phyloP scores from a whole-genome alignment of 2,797 vertebrate species.

The Bradypus variegatus region DNA sequence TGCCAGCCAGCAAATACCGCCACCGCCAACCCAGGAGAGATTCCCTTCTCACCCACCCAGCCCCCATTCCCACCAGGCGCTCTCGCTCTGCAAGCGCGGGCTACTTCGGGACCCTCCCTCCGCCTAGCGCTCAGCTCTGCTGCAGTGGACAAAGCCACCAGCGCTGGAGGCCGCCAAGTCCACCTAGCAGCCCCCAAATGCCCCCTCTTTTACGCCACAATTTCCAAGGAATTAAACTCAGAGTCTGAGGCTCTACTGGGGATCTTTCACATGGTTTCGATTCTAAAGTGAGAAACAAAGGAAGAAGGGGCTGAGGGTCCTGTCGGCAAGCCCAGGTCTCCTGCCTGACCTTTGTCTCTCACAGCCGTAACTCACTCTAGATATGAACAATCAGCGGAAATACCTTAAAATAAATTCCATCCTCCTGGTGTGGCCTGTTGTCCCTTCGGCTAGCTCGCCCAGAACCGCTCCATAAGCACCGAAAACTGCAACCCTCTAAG shows the following conservation, averaged over 20 bases:
- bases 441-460: conserved; percentile 75
- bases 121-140: neutral
- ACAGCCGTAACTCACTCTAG: conserved; percentile 90
- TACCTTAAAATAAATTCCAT: conserved; percentile 99
- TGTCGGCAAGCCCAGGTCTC: conserved; percentile 71
- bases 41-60: neutral
- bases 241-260: conserved; percentile 55
- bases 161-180: neutral
- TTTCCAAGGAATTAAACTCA: conserved; percentile 62
- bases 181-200: neutral
- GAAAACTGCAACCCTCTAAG: conserved; percentile 72
- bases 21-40: neutral
- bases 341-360: conserved; percentile 89
- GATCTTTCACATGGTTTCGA: conserved; percentile 67
- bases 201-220: neutral
- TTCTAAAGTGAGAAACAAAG: conserved; percentile 76
- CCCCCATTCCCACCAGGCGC: conserved; percentile 25
- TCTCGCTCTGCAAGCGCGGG: neutral
- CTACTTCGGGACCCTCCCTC: neutral
- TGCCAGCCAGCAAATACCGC: conserved; percentile 37
- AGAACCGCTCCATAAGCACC: conserved; percentile 76
- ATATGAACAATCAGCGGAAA: conserved; percentile 99
- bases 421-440: conserved; percentile 83
- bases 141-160: conserved; percentile 54
- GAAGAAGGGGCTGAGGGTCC: conserved; percentile 69